Conservation (phyloP, 2,888 invertebrate genomes). For the Slavum lentiscoides region DNA sequence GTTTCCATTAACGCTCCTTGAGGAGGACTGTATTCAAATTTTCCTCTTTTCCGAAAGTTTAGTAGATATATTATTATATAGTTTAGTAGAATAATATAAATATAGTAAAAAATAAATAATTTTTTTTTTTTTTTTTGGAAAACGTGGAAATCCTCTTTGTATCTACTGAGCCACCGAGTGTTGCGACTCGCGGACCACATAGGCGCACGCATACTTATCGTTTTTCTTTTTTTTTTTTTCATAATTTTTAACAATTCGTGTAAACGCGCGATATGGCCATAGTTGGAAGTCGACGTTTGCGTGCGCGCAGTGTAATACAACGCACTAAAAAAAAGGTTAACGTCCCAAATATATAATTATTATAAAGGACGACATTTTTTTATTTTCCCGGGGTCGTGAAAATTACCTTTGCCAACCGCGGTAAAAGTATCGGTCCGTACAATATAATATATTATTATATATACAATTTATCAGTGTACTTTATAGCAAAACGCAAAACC, state of each 20-base stretch:
- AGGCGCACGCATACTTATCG: neutral
- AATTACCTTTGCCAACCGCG: conserved; percentile 21
- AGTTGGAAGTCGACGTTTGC: neutral
- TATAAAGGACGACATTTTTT: conserved; percentile 35
- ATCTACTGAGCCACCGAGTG: no score
- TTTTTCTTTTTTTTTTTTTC: no score
- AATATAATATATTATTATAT: no score
- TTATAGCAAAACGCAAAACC: conserved; percentile 4
- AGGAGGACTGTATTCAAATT: no score
- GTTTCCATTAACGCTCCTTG: no score
- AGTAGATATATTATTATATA: no score
- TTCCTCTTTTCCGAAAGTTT: no score
- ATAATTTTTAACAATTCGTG: neutral
- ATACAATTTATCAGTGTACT: conserved; percentile 17
- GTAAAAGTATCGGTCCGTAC: neutral
- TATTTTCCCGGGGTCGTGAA: neutral
- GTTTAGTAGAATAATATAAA: no score
- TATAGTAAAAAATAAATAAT: no score
- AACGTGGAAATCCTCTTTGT: no score
- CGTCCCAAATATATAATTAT: conserved; percentile 45
- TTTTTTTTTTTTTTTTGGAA: no score
- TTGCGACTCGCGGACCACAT: neutral
- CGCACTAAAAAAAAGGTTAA: conserved; percentile 30
- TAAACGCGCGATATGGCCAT: neutral
- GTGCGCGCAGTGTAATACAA: neutral